A percentile compares a stretch with the other conserved stretches of the same genome.
Conservation (phyloP, 30 jellyfish, hydroid and myxozoan species). For the Chironex yamaguchii region DNA sequence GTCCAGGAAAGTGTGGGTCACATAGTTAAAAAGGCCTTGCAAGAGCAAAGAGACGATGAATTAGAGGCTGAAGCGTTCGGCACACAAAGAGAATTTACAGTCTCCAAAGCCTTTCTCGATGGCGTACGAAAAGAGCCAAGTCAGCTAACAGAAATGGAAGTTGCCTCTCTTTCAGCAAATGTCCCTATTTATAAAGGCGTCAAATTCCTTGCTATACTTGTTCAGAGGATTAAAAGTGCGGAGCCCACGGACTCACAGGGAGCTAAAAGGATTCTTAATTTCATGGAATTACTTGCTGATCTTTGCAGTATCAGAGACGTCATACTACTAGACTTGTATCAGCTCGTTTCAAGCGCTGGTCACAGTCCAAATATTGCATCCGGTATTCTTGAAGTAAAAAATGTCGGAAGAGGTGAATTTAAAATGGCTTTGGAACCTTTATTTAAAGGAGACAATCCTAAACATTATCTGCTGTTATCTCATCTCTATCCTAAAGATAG, state of each 20-base stretch:
- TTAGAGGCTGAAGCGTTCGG: background rate
- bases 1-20: background rate
- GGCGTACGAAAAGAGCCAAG: background rate
- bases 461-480: too few relatives aligned
- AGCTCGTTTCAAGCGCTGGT: background rate
- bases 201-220: background rate
- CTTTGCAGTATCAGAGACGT: background rate
- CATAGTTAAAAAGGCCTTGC: background rate
- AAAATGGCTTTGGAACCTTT: background rate
- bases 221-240: background rate
- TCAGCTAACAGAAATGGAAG: background rate
- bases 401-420: background rate
- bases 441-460: background rate
- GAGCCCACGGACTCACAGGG: background rate
- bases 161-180: background rate
- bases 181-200: background rate
- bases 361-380: background rate
- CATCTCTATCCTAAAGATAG: background rate
- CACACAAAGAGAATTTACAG: background rate
- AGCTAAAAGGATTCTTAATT: background rate
- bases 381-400: background rate
- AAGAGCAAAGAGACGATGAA: background rate
- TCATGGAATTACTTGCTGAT: background rate
- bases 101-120: background rate
- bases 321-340: background rate